phyloP scores from a whole-genome alignment of 2,888 invertebrate species.

The Hydriomena furcata region DNA sequence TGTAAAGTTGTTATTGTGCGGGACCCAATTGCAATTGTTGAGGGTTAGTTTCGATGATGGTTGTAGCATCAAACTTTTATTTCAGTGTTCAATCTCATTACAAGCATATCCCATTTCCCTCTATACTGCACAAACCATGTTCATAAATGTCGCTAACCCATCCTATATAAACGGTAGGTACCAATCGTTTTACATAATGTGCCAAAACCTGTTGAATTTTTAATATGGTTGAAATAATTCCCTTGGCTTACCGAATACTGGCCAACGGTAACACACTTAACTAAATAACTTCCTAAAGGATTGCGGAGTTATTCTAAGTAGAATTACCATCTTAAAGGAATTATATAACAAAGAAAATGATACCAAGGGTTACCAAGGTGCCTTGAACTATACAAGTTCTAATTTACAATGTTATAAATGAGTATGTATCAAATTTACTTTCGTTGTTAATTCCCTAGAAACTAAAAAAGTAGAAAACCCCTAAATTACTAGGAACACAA shows the following conservation, averaged over 20 bases:
- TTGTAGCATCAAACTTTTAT: background rate
- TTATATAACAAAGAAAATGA: conserved; percentile 48
- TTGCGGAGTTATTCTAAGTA: conserved; percentile 46
- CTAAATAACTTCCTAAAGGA: conserved; percentile 21
- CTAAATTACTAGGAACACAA: too few species aligned
- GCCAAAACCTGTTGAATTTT: conserved; percentile 18
- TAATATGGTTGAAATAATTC: conserved; percentile 23
- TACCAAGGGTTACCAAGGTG: conserved; percentile 51
- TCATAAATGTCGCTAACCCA: too few species aligned
- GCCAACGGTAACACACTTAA: conserved; percentile 20
- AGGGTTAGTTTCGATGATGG: conserved; percentile 47
- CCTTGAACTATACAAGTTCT: conserved; percentile 25
- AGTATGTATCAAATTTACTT: too few species aligned
- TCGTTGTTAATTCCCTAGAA: too few species aligned
- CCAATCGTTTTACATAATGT: conserved; percentile 3
- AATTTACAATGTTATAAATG: too few species aligned
- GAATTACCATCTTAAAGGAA: conserved; percentile 68
- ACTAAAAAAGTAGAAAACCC: too few species aligned
- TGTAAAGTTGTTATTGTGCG: conserved; percentile 55
- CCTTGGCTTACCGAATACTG: conserved; percentile 16
- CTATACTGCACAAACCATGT: too few species aligned
- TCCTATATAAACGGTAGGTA: too few species aligned
- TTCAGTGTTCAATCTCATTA: too few species aligned
- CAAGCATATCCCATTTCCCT: too few species aligned
- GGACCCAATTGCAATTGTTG: conserved; percentile 54